Percentiles rank a stretch among this genome's conserved stretches.
phyloP scores from a whole-genome alignment of 2,113 vertebrate genomes.

The Cettia cetti region DNA sequence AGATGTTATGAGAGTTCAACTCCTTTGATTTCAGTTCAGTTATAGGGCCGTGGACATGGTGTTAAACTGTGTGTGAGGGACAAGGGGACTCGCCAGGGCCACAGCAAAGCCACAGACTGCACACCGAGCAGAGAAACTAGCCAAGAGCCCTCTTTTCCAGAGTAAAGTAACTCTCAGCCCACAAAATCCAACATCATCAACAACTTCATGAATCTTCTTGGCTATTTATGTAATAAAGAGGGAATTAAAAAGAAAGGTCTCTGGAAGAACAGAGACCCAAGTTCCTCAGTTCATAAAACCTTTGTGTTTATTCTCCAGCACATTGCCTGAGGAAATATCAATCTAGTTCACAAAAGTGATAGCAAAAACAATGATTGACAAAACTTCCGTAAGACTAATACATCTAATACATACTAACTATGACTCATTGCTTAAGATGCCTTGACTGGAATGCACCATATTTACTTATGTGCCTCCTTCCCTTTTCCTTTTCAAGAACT shows the following conservation, averaged over 20 bases:
- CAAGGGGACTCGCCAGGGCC: background rate
- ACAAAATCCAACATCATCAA: background rate
- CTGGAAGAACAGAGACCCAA: background rate
- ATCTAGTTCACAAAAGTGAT: background rate
- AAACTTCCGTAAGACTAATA: background rate
- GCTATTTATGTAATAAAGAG: background rate
- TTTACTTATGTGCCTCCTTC: background rate
- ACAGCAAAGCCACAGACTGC: background rate
- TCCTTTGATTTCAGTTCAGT: background rate
- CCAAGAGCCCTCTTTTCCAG: background rate
- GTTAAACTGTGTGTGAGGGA: background rate
- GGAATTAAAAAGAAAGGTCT: background rate
- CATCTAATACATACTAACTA: background rate
- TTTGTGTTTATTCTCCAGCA: background rate
- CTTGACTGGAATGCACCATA: background rate
- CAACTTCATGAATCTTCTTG: background rate
- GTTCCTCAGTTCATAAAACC: background rate
- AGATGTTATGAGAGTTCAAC: background rate
- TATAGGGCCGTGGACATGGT: background rate
- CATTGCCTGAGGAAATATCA: background rate
- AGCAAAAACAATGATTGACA: background rate
- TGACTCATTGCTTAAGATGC: background rate
- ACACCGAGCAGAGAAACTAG: accelerated
- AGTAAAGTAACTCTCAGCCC: background rate
- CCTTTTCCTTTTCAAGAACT: background rate